Conservation (phyloP, 2,797 vertebrate genomes). For the Tokudaia muenninki region DNA sequence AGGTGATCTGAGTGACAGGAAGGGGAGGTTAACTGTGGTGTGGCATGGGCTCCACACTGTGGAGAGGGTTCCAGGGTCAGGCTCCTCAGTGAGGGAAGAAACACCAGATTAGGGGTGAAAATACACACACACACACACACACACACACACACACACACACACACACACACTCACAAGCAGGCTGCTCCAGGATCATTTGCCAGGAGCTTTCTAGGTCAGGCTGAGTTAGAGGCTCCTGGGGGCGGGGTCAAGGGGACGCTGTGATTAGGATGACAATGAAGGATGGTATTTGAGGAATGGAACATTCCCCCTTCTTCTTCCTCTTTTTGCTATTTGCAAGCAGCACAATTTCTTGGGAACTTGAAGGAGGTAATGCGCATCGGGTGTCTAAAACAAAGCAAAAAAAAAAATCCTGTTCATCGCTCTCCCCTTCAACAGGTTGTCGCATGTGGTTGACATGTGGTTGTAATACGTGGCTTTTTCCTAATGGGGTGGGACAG, state of each 20-base stretch:
- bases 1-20: not conserved
- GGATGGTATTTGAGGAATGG: not conserved
- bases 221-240: not conserved
- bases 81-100: not conserved
- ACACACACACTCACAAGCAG: too few relatives aligned
- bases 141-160: too few relatives aligned
- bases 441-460: not conserved
- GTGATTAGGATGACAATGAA: not conserved
- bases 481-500: not conserved
- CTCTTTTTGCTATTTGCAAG: conserved; percentile 1
- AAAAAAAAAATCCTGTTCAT: not conserved
- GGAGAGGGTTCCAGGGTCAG: not conserved
- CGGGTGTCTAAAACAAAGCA: not conserved
- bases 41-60: accelerated
- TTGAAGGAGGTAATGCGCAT: not conserved
- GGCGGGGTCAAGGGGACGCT: not conserved
- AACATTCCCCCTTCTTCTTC: not conserved
- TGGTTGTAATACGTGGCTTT: not conserved
- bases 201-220: not conserved
- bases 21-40: not conserved
- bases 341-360: not conserved
- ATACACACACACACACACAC: too few relatives aligned
- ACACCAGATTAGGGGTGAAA: not conserved
- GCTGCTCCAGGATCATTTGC: accelerated
- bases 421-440: not conserved